phyloP scores from a whole-genome alignment of 2,113 vertebrate genomes.

The Gallinago media region DNA sequence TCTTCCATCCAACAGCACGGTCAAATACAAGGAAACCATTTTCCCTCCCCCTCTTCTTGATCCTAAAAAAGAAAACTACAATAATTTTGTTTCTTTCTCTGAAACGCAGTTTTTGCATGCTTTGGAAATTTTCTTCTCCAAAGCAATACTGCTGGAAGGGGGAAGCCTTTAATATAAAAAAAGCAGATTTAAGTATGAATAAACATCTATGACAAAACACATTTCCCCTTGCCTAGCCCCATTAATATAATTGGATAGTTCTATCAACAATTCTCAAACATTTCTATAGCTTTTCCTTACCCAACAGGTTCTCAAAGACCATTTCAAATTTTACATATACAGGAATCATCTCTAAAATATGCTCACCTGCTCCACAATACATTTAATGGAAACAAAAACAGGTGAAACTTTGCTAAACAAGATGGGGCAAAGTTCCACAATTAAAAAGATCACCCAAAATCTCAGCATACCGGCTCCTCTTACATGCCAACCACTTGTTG shows the following conservation, averaged over 20 bases:
- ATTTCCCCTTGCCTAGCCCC: background rate
- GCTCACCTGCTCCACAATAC: background rate
- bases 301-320: background rate
- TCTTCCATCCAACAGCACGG: constrained; percentile 42
- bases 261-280: background rate
- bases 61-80: constrained; percentile 53
- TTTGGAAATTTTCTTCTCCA: constrained; percentile 1
- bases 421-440: background rate
- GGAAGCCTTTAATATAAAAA: background rate
- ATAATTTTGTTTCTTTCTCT: constrained; percentile 62
- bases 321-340: background rate
- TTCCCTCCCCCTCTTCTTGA: constrained; percentile 67
- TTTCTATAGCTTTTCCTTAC: background rate
- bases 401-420: background rate
- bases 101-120: constrained; percentile 45
- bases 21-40: constrained; percentile 74
- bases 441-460: background rate
- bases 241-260: background rate
- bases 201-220: background rate
- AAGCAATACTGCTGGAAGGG: background rate
- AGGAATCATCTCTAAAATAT: background rate
- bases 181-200: background rate
- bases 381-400: background rate
- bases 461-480: background rate
- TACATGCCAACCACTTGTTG: rapidly evolving